A percentile compares a stretch with the other conserved stretches of the same genome.
Conservation (phyloP, 2,888 invertebrate species). For the Eugnorisma glareosa region DNA sequence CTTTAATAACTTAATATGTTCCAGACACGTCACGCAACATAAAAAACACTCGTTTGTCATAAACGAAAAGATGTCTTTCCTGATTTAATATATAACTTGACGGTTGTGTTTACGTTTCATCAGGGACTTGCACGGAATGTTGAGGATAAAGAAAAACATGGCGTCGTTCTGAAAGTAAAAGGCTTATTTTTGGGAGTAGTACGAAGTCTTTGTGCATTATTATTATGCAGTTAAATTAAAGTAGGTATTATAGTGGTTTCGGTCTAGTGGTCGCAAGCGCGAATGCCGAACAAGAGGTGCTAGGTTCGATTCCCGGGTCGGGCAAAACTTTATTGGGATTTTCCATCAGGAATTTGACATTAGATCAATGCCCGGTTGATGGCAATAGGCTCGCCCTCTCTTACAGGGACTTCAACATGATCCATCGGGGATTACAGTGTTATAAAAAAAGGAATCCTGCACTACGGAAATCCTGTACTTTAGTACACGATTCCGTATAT, state of each 20-base stretch:
- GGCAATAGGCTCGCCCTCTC: too few species aligned
- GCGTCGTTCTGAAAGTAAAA: slow-evolving; percentile 2
- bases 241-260: not conserved
- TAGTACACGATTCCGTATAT: too few species aligned
- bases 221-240: not conserved
- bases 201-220: not conserved
- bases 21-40: slow-evolving; percentile 28
- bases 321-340: too few species aligned
- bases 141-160: slow-evolving; percentile 18
- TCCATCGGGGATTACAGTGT: too few species aligned
- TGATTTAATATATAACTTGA: slow-evolving; percentile 62
- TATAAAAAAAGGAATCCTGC: too few species aligned
- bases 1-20: slow-evolving; percentile 34
- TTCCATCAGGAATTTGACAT: too few species aligned
- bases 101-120: slow-evolving; percentile 57
- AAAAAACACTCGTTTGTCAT: slow-evolving; percentile 47
- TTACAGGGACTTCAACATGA: too few species aligned
- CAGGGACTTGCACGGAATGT: not conserved
- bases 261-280: too few species aligned
- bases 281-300: too few species aligned
- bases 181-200: slow-evolving; percentile 3
- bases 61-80: slow-evolving; percentile 49
- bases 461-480: too few species aligned
- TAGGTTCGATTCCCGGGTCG: too few species aligned
- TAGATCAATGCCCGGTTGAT: too few species aligned